Conservation (phyloP, 2,113 vertebrate genomes). For the Campylomormyrus tamandua region DNA sequence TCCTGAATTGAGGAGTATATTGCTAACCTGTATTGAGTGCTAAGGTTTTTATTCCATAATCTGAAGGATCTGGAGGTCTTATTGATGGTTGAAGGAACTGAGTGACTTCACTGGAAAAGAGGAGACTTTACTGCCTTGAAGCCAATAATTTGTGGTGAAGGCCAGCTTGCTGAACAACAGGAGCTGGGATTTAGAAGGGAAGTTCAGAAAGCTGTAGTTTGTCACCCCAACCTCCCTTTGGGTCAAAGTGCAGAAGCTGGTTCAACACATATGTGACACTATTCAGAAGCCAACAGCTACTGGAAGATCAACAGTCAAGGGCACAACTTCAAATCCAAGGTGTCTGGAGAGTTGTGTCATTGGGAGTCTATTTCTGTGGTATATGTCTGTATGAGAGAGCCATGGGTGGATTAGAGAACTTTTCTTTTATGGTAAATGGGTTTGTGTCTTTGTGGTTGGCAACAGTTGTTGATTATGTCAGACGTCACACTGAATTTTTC, state of each 20-base stretch:
- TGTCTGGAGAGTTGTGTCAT: neutral
- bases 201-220: neutral
- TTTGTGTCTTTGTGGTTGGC: neutral
- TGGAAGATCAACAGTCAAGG: neutral
- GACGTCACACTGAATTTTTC: neutral
- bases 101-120: neutral
- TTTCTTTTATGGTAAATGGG: neutral
- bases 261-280: neutral
- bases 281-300: neutral
- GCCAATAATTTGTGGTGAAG: neutral
- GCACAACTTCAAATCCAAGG: neutral
- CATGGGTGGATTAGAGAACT: neutral
- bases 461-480: neutral
- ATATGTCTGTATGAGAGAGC: neutral
- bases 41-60: neutral
- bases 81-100: neutral
- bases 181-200: neutral
- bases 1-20: neutral
- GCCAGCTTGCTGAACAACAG: neutral
- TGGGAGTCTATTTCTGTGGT: neutral
- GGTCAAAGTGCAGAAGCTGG: neutral
- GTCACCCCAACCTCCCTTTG: neutral
- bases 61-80: neutral
- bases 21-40: neutral
- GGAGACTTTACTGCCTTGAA: neutral